phyloP scores from a whole-genome alignment of 1,140 invertebrate genomes.

The Steinernema khuongi region DNA sequence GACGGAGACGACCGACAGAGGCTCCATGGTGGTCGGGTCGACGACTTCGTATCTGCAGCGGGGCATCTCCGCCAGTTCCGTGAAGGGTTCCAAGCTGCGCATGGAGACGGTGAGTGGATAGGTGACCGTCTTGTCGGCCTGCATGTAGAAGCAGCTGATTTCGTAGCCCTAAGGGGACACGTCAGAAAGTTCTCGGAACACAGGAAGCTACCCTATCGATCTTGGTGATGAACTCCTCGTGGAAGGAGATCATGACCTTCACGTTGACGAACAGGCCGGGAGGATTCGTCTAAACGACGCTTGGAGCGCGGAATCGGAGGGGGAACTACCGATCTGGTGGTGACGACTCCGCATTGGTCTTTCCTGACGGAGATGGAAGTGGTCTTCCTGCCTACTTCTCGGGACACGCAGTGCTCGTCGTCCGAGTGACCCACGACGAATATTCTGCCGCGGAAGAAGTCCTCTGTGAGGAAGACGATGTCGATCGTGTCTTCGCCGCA shows the following conservation, averaged over 20 bases:
- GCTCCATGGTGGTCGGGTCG: conserved; percentile 38
- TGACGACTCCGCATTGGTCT: conserved; percentile 53
- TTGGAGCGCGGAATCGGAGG: conserved; percentile 19
- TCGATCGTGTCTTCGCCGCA: conserved; percentile 56
- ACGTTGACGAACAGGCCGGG: conserved; percentile 54
- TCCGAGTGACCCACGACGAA: conserved; percentile 54
- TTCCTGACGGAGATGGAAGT: conserved; percentile 50
- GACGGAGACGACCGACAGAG: conserved; percentile 51
- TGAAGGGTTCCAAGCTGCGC: conserved; percentile 48
- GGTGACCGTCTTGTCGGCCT: conserved; percentile 55
- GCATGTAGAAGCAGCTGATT: conserved; percentile 44
- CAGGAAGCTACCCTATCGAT: conserved; percentile 36
- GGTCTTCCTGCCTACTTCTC: conserved; percentile 47
- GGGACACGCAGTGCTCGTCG: conserved; percentile 46
- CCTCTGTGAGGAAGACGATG: conserved; percentile 52
- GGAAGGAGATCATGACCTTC: conserved; percentile 56
- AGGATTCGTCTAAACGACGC: conserved; percentile 44
- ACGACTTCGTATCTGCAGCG: conserved; percentile 52
- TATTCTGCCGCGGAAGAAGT: conserved; percentile 41
- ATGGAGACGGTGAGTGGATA: conserved; percentile 50
- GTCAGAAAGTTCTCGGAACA: conserved; percentile 14
- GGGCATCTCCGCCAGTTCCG: conserved; percentile 56
- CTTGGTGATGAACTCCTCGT: conserved; percentile 55
- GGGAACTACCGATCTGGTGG: conserved; percentile 44
- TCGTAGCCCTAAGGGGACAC: conserved; percentile 41